Evolutionary conservation across 2,797 vertebrate species (phyloP).

Genomic region (Chloroceryle amazona): DNA sequence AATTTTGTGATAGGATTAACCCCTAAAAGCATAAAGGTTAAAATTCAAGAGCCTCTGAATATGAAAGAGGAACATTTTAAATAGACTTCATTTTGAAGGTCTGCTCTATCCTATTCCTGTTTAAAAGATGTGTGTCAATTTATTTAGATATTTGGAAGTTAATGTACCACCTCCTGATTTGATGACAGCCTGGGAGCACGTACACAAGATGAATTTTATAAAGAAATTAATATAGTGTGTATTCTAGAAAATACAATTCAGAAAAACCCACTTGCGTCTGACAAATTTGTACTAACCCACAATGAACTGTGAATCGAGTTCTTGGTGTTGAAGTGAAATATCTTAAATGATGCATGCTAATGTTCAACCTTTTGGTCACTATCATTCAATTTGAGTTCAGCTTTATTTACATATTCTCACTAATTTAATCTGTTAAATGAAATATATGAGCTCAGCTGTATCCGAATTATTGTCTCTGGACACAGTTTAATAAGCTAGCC

Average conservation of each 20-base stretch:
- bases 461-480: conserved; percentile 49
- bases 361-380: conserved; percentile 58
- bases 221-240: not conserved
- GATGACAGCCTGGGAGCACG: conserved; percentile 46
- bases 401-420: conserved; percentile 67
- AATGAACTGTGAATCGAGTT: conserved; percentile 66
- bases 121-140: not conserved
- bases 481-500: conserved; percentile 48
- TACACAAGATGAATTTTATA: not conserved
- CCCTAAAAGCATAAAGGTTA: not conserved
- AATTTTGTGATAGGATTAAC: not conserved
- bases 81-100: not conserved
- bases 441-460: conserved; percentile 50
- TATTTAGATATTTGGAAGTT: not conserved
- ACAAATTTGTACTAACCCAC: conserved; percentile 68
- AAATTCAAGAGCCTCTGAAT: not conserved
- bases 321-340: conserved; percentile 74
- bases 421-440: conserved; percentile 36
- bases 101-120: not conserved
- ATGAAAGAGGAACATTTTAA: not conserved
- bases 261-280: conserved; percentile 38
- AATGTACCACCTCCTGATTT: conserved; percentile 4
- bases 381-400: conserved; percentile 59
- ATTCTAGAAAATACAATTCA: conserved; percentile 55
- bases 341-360: conserved; percentile 68